Evolutionary conservation across 1,140 invertebrate genomes (phyloP), one percentile per base, ranked within the genome.

Genomic region (Euura saliciscinereae): DNA sequence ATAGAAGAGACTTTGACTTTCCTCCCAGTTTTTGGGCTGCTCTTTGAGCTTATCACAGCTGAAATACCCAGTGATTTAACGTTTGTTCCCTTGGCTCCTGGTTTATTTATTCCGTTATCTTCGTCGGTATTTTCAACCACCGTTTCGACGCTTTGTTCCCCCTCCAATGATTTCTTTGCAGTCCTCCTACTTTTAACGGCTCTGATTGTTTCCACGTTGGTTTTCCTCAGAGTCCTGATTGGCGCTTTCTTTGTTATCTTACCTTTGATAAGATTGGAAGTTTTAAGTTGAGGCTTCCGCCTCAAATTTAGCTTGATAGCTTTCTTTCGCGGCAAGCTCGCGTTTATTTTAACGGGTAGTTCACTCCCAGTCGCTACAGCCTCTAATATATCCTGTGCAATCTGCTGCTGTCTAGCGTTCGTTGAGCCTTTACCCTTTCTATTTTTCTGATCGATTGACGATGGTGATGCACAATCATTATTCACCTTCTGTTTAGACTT

Each of bases 401-500:
- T 80, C 79, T 83, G 82, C 77, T 80, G 84, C 65, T 82, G 80
- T 66, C 82, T 86, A 28, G 80, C 70, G 78, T 77, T 78, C 2
- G 82, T 71, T 70, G 78, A 76, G 51, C 77, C 66, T 71, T 83
- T 83, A 78, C 78, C 81, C 65, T 84, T 87, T 73, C 82, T 85
- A 73, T 70, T 77, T 74, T 80, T 87, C 69, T 75, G 78, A 43
- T 85, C 81, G 42, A 79, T 77, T 6, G 82, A 78, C 13, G 51
- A 28, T 66, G 79, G 74, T 76, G 80, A 75, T 59, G 81, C 79
- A 71, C 79, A 80, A 74, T 85, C 84, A 80, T 85, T 86, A 81
- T 82, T 87, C 71, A 80, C 81, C 82, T 83, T 87, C 81, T 86
- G 85, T 78, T 87, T 88, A 70, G 84, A 79, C 82, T 87, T 88